phyloP scores from a whole-genome alignment of 2,888 invertebrate genomes.

The Notocelia uddmanniana region DNA sequence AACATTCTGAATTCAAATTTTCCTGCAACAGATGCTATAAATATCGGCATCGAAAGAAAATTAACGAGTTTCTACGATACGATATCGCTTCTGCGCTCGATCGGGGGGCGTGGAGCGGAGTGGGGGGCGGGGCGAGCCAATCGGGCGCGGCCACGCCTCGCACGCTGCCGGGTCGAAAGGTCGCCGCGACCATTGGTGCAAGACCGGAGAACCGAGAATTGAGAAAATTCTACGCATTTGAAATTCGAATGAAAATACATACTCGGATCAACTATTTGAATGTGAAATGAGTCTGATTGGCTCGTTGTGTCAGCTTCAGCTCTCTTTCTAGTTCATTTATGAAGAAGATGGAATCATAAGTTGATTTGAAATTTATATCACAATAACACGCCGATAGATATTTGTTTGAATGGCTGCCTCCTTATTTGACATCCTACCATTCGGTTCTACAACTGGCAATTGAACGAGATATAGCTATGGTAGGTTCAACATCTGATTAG shows the following conservation, averaged over 20 bases:
- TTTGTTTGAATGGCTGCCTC: neutral
- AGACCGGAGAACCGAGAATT: conserved; percentile 51
- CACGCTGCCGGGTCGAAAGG: conserved; percentile 79
- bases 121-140: conserved; percentile 75
- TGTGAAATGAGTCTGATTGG: conserved; percentile 14
- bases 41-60: conserved; percentile 39
- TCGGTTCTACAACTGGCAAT: too few relatives aligned
- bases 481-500: neutral
- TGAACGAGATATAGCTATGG: too few relatives aligned
- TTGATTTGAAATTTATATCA: neutral
- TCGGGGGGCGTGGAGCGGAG: conserved; percentile 67
- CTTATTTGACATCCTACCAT: too few relatives aligned
- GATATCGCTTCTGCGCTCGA: conserved; percentile 56
- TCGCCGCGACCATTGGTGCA: conserved; percentile 74
- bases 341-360: neutral
- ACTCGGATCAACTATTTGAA: neutral
- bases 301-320: neutral
- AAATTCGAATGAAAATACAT: conserved; percentile 22
- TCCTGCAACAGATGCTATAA: conserved; percentile 32
- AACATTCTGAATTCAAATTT: conserved; percentile 22
- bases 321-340: neutral
- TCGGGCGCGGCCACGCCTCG: conserved; percentile 82
- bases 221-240: conserved; percentile 35
- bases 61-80: conserved; percentile 42
- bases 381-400: neutral